Base-by-base conservation (phyloP, 2,888 invertebrate genomes). In the Alsophila aescularia region DNA sequence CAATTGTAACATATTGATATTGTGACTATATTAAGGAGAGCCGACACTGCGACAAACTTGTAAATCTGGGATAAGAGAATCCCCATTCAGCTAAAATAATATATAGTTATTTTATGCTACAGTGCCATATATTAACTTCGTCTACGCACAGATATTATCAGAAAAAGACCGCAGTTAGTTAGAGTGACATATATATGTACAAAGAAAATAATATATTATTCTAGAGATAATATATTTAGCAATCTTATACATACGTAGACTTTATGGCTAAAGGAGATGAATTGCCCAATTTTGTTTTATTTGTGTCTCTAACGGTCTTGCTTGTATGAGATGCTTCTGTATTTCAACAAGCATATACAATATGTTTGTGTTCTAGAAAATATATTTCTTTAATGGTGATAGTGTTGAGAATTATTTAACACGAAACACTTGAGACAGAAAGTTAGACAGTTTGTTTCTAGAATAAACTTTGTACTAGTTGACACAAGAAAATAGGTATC, bases 231-330 rank as follows among this genome's bases (percentile, higher is more conserved):
- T 71, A 70, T 67, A 72, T 69, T 70, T 67, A 57, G 62, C 66
- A 68, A 69, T 73, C 73, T 56, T 68, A 72, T 69, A 73, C 61
- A 64, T 56, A 72, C 37, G 68, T 62, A 66, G 62, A 61, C 61
- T 72, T 66, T 71, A 69, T 72, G 66, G 67, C 58, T 57, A 13
- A 44, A 32, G 41, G 50, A 48, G 56, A 57, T 58, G 36, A 51
- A 52, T 32, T 50, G 42, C 45, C 52, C 48, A 43, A 58, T 61
- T 55, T 35, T 50, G 32, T 51, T 58, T 52, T 47, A 55, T 49
- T 27, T 40, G 14, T 14, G 35, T 43, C 8, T n/a, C 1, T 8
- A 29, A 29, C 10, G 24, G 2, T 29, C n/a, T n/a, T 10, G n/a
- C 4, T n/a, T 29, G 29, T 29, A n/a, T 29, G 2, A n/a, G 29